Evolutionary conservation across 2,113 vertebrate genomes (phyloP).

Genomic region (Gambusia holbrooki): DNA sequence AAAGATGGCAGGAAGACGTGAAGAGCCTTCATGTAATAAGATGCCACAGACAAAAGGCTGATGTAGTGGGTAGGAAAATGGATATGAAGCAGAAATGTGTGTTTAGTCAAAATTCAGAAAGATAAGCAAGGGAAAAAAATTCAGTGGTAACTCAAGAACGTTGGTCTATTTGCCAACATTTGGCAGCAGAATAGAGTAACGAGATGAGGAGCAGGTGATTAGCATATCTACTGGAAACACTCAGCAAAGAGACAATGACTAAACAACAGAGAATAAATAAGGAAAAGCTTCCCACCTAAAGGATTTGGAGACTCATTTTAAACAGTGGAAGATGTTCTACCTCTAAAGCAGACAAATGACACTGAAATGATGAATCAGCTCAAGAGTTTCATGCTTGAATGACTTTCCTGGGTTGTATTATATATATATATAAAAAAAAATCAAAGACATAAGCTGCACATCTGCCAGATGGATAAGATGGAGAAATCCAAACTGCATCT

Average conservation of each 20-base stretch:
- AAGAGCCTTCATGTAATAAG: too few relatives aligned
- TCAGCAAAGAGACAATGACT: neutral
- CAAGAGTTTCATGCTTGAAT: slow-evolving; percentile 13
- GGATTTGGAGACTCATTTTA: neutral
- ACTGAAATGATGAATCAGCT: slow-evolving; percentile 23
- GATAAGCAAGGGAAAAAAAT: neutral
- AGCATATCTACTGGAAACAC: neutral
- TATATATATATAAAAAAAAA: slow-evolving; percentile 20
- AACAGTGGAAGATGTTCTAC: neutral
- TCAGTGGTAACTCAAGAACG: neutral
- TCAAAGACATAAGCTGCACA: slow-evolving; percentile 37
- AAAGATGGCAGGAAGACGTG: too few relatives aligned
- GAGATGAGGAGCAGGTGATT: neutral
- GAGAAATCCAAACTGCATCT: slow-evolving; percentile 25
- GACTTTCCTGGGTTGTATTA: neutral
- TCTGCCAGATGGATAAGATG: slow-evolving; percentile 38
- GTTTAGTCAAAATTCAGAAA: neutral
- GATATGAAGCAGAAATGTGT: too few relatives aligned
- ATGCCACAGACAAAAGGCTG: neutral
- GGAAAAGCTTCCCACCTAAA: neutral
- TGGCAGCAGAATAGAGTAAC: neutral
- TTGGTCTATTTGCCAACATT: neutral
- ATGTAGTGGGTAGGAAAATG: neutral
- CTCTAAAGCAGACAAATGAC: neutral
- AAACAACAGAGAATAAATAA: neutral